Evolutionary conservation across 1,140 invertebrate genomes (phyloP).

Genomic region (Tyrophagus putrescentiae): DNA sequence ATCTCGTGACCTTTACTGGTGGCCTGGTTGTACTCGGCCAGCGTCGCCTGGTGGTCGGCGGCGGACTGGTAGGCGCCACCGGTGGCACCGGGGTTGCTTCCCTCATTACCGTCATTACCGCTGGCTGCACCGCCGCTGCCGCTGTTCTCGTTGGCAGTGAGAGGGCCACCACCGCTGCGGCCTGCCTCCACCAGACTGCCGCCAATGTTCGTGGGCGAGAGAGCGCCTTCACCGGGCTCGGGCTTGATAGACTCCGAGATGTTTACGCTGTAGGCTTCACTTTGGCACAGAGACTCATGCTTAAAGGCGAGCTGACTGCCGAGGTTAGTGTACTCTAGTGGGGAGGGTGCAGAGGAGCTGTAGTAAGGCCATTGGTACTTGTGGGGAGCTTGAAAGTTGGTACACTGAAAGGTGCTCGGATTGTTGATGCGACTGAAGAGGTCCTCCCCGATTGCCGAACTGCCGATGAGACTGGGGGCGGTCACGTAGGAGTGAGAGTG

Average conservation of each 20-base stretch:
- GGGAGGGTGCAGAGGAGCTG: conserved; percentile 14
- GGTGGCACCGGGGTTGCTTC: not conserved
- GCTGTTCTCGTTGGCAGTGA: not conserved
- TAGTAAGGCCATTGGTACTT: conserved; percentile 11
- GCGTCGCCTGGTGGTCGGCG: conserved; percentile 40
- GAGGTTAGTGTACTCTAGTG: conserved; percentile 19
- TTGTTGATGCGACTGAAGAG: conserved; percentile 32
- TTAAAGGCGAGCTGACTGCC: conserved; percentile 7
- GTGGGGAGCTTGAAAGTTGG: conserved; percentile 14
- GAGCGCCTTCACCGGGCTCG: not conserved
- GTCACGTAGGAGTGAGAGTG: conserved; percentile 31
- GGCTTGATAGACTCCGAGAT: conserved; percentile 5
- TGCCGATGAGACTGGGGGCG: conserved; percentile 25
- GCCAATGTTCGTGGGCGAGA: not conserved
- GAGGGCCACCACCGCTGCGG: not conserved
- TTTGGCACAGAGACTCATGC: not conserved
- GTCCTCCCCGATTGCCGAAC: conserved; percentile 26
- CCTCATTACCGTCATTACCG: not conserved
- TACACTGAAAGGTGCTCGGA: conserved; percentile 34
- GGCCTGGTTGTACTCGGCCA: conserved; percentile 81
- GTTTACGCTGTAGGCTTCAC: not conserved
- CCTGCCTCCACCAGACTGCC: too few species aligned
- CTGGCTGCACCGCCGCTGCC: not conserved
- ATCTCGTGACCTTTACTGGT: conserved; percentile 90
- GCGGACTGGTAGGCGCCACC: conserved; percentile 29